These are phyloP conservation scores for Botrylloides violaceus DNA, from an alignment of 23 tunicate species.

Conservation along the genomic window DNA sequence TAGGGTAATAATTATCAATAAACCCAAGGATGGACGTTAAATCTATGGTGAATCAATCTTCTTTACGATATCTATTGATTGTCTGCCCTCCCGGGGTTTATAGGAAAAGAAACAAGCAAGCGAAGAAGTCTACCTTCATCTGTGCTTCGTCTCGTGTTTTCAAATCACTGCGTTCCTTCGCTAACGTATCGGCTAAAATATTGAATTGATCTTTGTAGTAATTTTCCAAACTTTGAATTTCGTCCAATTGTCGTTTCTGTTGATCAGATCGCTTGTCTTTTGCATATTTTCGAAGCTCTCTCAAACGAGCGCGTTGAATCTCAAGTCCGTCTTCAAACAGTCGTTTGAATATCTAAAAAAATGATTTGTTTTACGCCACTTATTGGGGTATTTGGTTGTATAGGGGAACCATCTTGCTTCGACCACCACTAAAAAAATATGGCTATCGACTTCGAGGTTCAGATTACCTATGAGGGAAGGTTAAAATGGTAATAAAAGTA, in stretches of 20 bases:
- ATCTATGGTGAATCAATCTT: no score
- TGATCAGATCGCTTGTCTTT: constrained; percentile 66
- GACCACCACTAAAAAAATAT: no score
- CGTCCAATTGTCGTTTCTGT: constrained; percentile 61
- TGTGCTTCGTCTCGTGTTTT: constrained; percentile 62
- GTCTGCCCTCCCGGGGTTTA: no score
- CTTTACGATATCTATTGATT: no score
- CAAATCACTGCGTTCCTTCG: constrained; percentile 49
- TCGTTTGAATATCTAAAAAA: constrained; percentile 73
- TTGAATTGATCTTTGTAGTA: constrained; percentile 90
- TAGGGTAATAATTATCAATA: no score
- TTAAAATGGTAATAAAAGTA: no score
- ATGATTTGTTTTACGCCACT: constrained; percentile 1
- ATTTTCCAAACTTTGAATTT: constrained; percentile 81
- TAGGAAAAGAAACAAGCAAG: no score
- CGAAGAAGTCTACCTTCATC: constrained; percentile 53
- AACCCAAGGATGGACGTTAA: no score
- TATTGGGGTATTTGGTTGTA: no score
- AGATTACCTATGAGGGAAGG: no score
- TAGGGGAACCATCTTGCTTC: no score
- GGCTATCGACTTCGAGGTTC: no score
- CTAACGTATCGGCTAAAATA: constrained; percentile 74
- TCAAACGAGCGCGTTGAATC: constrained; percentile 61
- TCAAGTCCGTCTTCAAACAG: constrained; percentile 86
- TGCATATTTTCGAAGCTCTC: constrained; percentile 75